Evolutionary conservation across 2,888 invertebrate species (phyloP), one percentile per base, ranked within the genome.

Genomic region (Trisateles emortualis): DNA sequence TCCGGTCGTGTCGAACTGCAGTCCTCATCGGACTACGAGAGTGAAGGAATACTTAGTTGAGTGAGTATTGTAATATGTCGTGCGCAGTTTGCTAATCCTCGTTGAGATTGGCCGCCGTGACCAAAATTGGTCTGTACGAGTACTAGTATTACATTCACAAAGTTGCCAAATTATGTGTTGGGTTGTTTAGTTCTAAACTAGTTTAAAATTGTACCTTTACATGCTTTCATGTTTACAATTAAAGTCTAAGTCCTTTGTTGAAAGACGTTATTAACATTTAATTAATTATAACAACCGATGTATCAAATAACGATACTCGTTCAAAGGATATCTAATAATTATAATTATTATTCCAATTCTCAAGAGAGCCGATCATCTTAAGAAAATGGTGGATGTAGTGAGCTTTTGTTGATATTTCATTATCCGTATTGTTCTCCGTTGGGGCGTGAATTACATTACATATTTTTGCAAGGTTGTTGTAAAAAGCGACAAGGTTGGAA

Each of bases 321-420:
- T 19, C 49, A 29, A 30, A 29, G 10, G 36, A 30, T 1, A 10
- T 22, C 30, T 30, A 33, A 40, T 45, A 9, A 14, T 45, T 33
- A 51, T 45, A 9, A 14, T 45, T 33, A 51, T 33, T 39, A 35
- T 49, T 50, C 33, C 36, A 50, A 36, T 36, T 24, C 30, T 22
- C 52, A 41, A 45, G 51, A 64, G 44, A 40, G 26, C 38, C 52
- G 40, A 61, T 51, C 38, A 55, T 58, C 40, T 47, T 52, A 65
- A 55, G 55, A 41, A 65, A 65, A 53, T 72, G 69, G 70, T 63
- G 62, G 56, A 70, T 66, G 60, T 71, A 75, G 71, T 68, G 51
- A 62, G 47, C 60, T 65, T 48, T 68, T 84, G 85, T 87, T 86
- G 82, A 81, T 86, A 80, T 85, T 88, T 88, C 83, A 87, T 86